Conservation (phyloP, 1,140 invertebrate genomes). For the Pemphigus obesinymphae region DNA sequence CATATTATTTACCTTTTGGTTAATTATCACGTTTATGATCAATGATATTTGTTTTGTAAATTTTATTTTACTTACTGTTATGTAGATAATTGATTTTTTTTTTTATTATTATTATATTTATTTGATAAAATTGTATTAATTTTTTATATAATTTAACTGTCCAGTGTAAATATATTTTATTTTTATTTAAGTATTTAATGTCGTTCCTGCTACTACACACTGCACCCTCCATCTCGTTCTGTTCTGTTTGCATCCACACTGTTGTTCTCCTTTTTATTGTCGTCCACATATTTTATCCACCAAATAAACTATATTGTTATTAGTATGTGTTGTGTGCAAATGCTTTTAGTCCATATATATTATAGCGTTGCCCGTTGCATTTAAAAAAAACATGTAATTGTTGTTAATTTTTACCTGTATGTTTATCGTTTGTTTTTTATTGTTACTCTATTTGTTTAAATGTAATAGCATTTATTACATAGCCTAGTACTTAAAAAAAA, state of each 20-base stretch:
- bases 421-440: background rate
- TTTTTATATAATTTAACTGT: background rate
- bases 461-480: background rate
- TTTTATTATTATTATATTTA: background rate
- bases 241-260: background rate
- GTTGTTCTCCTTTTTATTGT: background rate
- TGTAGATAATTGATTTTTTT: background rate
- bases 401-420: background rate
- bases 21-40: background rate
- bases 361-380: background rate
- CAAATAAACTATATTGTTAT: too few relatives aligned
- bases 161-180: background rate
- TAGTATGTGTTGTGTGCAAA: background rate
- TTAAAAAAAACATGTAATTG: background rate
- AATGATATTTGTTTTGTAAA: background rate
- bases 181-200: conserved; percentile 1
- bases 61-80: conserved; percentile 7
- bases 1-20: background rate
- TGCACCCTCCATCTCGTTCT: background rate
- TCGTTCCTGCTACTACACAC: conserved; percentile 25
- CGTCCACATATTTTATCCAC: too few relatives aligned
- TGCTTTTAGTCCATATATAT: conserved; percentile 12
- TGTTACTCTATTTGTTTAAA: background rate
- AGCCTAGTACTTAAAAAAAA: conserved; percentile 14
- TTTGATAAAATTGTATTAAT: background rate